A percentile compares a stretch with the other conserved stretches of the same genome.
These are phyloP conservation scores for Nudaria mundana DNA, from an alignment of 2,888 invertebrate genomes.

Conservation along the genomic window DNA sequence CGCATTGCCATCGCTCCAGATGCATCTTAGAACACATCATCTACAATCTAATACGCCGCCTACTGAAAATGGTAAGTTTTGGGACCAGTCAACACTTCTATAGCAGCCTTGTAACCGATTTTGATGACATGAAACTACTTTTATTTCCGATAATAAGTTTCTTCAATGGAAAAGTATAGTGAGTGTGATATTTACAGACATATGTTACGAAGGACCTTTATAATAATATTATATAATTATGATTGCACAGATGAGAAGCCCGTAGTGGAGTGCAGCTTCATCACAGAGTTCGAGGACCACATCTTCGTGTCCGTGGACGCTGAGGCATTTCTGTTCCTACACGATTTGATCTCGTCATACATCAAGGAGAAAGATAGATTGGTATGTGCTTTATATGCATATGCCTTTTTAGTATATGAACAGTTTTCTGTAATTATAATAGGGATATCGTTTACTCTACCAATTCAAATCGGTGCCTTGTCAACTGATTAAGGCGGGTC, in stretches of 20 bases:
- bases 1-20: constrained; percentile 94
- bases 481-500: no score
- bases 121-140: no score
- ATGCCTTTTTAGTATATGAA: no score
- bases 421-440: no score
- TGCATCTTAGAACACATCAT: constrained; percentile 96
- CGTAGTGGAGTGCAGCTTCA: constrained; percentile 96
- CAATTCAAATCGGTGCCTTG: no score
- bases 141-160: no score
- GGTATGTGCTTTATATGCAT: constrained; percentile 68
- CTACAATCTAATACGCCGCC: constrained; percentile 89
- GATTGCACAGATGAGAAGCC: constrained; percentile 90
- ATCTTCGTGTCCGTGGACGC: constrained; percentile 99
- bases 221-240: no score
- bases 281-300: constrained; percentile 99
- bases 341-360: constrained; percentile 97
- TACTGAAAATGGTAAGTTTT: constrained; percentile 74
- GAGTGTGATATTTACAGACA: no score
- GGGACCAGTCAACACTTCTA: neutral
- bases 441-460: no score
- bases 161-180: no score
- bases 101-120: no score
- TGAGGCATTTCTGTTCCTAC: constrained; percentile 98
- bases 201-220: no score
- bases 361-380: constrained; percentile 95